These are phyloP conservation scores for Galago senegalensis DNA, from an alignment of 2,797 vertebrate genomes.

Conservation along the genomic window DNA sequence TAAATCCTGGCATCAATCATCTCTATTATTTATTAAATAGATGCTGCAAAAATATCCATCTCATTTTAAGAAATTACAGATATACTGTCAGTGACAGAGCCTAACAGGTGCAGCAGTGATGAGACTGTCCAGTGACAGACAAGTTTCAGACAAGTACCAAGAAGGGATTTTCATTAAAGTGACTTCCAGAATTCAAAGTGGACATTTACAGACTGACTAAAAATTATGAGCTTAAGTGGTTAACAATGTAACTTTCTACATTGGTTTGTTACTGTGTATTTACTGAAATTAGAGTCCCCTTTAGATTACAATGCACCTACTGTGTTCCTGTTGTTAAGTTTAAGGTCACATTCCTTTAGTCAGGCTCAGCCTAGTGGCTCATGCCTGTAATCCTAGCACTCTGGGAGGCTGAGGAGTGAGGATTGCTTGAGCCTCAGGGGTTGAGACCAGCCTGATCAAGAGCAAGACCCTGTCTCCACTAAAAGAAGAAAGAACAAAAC, in stretches of 20 bases:
- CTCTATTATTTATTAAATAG: not conserved
- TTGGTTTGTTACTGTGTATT: not conserved
- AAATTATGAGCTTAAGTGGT: not conserved
- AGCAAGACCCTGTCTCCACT: no score
- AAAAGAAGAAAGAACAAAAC: no score
- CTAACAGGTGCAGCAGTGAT: not conserved
- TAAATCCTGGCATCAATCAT: not conserved
- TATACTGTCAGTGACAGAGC: not conserved
- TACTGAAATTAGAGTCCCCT: not conserved
- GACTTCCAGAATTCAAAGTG: not conserved
- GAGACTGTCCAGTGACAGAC: not conserved
- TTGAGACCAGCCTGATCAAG: no score
- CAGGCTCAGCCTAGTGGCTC: no score
- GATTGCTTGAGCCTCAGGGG: no score
- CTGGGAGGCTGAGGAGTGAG: no score
- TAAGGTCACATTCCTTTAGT: slow-evolving; percentile 26
- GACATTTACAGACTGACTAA: not conserved
- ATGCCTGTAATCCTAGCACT: no score
- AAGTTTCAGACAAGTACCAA: not conserved
- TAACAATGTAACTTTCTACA: not conserved
- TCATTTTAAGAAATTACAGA: not conserved
- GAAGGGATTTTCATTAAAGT: not conserved
- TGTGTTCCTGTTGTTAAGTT: not conserved
- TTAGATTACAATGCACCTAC: not conserved
- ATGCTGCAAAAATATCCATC: not conserved